These are phyloP conservation scores for Hemiprocne comata DNA, from an alignment of 2,113 vertebrate species.

Conservation along the genomic window DNA sequence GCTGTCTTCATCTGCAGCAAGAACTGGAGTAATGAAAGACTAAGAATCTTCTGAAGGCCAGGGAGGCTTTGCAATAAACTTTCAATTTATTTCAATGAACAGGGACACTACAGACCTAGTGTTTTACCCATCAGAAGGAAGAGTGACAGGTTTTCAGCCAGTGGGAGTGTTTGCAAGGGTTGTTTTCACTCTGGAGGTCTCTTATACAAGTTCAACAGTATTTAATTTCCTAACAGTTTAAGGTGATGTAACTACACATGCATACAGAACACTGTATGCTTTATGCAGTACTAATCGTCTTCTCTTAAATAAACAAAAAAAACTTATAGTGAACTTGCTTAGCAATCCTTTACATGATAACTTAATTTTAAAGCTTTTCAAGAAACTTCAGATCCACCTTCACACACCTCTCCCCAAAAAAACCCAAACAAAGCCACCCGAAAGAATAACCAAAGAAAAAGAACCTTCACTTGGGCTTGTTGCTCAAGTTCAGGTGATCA, in stretches of 20 bases:
- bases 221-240: not conserved
- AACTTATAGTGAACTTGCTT: not conserved
- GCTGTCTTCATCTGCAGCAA: not conserved
- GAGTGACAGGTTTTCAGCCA: not conserved
- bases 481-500: not conserved
- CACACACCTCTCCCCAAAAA: no score
- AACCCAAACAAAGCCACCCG: no score
- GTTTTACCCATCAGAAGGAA: not conserved
- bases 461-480: not conserved
- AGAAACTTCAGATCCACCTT: not conserved
- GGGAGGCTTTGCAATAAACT: not conserved
- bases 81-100: not conserved
- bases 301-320: not conserved
- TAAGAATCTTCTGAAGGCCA: not conserved
- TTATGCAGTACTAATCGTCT: not conserved
- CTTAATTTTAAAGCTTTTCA: not conserved
- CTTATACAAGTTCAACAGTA: not conserved
- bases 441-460: not conserved
- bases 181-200: not conserved
- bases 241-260: not conserved
- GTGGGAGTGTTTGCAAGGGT: not conserved
- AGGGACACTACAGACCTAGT: not conserved
- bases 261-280: not conserved
- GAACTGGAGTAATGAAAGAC: not conserved
- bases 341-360: not conserved